These are phyloP conservation scores for Tympanuchus pallidicinctus DNA, from an alignment of 2,113 vertebrate species.

Conservation along the genomic window DNA sequence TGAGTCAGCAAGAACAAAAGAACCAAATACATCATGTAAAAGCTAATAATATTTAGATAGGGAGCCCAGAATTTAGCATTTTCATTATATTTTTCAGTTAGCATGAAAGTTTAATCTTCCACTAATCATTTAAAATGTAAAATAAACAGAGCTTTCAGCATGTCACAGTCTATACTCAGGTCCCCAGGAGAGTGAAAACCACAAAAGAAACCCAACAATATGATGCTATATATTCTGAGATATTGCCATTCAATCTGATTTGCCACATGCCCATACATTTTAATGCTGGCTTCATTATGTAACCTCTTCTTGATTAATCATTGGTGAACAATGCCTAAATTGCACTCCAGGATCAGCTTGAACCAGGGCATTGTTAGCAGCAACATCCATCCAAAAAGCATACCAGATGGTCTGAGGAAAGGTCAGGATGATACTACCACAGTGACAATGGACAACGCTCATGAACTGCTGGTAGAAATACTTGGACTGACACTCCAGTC, in stretches of 20 bases:
- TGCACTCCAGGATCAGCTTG: conserved; percentile 42
- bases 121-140: conserved; percentile 66
- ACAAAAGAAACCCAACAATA: conserved; percentile 64
- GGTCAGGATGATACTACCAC: conserved; percentile 31
- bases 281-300: conserved; percentile 47
- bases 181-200: conserved; percentile 54
- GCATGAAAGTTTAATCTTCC: conserved; percentile 67
- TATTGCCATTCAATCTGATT: conserved; percentile 56
- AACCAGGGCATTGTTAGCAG: conserved; percentile 48
- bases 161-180: conserved; percentile 17
- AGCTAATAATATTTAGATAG: conserved; percentile 69
- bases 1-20: conserved; percentile 68
- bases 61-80: conserved; percentile 57
- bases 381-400: conserved; percentile 34
- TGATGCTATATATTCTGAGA: conserved; percentile 67
- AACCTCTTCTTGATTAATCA: conserved; percentile 52
- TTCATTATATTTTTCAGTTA: conserved; percentile 65
- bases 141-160: conserved; percentile 38
- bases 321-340: conserved; percentile 41
- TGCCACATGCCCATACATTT: conserved; percentile 59
- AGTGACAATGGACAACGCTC: conserved; percentile 31
- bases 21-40: conserved; percentile 52
- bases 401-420: conserved; percentile 62
- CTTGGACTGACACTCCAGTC: neutral
- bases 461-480: neutral